These are phyloP conservation scores for Caenorhabditis panamensis DNA, from an alignment of 2,888 invertebrate species.

Conservation along the genomic window DNA sequence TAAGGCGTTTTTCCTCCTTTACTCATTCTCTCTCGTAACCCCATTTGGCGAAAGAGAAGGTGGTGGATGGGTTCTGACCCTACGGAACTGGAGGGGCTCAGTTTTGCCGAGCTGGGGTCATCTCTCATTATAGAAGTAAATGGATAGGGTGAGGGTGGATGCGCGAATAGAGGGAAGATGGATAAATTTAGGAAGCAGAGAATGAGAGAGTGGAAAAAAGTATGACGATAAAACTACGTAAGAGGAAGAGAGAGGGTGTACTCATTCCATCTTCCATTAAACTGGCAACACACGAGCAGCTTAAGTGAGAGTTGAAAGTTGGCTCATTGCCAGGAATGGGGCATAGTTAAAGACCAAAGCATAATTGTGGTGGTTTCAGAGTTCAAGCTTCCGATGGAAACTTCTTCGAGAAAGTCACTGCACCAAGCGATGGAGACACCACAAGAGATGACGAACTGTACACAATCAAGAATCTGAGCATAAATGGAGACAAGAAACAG, in stretches of 20 bases:
- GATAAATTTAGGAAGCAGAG: constrained; percentile 29
- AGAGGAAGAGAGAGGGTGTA: constrained; percentile 14
- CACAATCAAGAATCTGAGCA: constrained; percentile 78
- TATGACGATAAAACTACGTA: constrained; percentile 45
- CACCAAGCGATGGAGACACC: constrained; percentile 83
- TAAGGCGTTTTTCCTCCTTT: constrained; percentile 22
- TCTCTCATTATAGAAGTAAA: constrained; percentile 55
- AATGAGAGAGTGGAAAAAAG: constrained; percentile 13
- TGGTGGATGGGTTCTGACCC: neutral
- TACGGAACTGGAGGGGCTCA: neutral
- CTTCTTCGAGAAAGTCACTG: constrained; percentile 95
- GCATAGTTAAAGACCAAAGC: neutral
- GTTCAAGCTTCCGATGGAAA: constrained; percentile 95
- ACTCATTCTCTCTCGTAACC: neutral
- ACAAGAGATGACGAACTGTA: constrained; percentile 72
- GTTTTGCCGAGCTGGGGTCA: neutral
- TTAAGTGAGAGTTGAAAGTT: neutral
- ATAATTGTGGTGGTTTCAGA: constrained; percentile 84
- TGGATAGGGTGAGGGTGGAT: constrained; percentile 55
- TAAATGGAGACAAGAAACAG: constrained; percentile 74
- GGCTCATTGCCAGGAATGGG: neutral
- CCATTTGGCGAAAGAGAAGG: neutral
- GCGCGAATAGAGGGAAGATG: constrained; percentile 45
- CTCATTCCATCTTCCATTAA: constrained; percentile 36
- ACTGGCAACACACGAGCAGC: constrained; percentile 14